These are phyloP conservation scores for Ailuropoda melanoleuca DNA, from an alignment of 2,113 vertebrate species.

Conservation along the genomic window DNA sequence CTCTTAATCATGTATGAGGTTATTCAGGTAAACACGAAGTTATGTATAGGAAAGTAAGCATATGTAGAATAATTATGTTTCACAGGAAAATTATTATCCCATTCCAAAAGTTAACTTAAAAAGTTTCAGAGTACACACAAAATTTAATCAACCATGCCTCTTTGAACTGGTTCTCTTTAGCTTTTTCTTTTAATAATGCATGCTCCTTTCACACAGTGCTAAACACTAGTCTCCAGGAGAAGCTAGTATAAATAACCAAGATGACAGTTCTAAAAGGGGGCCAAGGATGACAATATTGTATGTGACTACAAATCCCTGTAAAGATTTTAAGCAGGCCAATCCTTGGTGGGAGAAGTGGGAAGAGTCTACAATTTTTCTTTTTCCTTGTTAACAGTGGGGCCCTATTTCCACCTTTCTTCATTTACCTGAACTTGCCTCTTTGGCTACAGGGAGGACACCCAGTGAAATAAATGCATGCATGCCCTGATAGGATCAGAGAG, in stretches of 20 bases:
- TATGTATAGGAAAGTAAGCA: not conserved
- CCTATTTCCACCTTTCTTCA: not conserved
- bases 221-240: not conserved
- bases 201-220: not conserved
- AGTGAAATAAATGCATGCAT: not conserved
- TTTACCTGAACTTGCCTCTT: slow-evolving; percentile 10
- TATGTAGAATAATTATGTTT: not conserved
- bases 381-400: not conserved
- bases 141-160: not conserved
- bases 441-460: not conserved
- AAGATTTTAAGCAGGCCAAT: not conserved
- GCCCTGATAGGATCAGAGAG: not conserved
- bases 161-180: not conserved
- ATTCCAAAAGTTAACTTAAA: not conserved
- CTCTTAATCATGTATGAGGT: not conserved
- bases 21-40: not conserved
- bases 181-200: not conserved
- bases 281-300: not conserved
- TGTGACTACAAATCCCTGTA: not conserved
- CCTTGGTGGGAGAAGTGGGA: not conserved
- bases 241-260: not conserved
- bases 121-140: not conserved
- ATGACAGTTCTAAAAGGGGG: not conserved
- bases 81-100: not conserved
- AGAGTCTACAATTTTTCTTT: not conserved